Base-by-base conservation (phyloP, 2,113 vertebrate species). In the Glaucomys volans region DNA sequence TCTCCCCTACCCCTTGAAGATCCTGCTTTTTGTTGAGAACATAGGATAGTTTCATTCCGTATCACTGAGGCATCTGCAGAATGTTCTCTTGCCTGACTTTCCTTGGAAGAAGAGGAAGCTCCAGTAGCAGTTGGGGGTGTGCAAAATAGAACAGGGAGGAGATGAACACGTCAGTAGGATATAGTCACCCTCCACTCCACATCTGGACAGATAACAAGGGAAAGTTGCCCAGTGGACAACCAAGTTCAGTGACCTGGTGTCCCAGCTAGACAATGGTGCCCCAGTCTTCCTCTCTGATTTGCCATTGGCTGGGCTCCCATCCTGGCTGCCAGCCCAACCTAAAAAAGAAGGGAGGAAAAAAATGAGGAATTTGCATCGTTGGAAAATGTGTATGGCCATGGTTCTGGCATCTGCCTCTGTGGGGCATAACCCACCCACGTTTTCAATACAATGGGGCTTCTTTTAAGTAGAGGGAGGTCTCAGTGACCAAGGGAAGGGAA, bases 271-370 rank as follows among this genome's bases (percentile, higher is more conserved):
- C 92, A 91, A 0, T 95, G 90, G 71, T 85, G 67, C 80, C 69
- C 83, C 71, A 90, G 84, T 52, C 30, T 59, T 94, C 44, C 8
- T 64, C 37, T 88, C 86, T 79, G 88, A 85, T 90, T 94, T 62
- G 67, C 81, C 76, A 72, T 62, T 91, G 82, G 75, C 95, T 44
- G 20, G 4, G 57, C 85, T 96, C 62, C 74, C 87, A 13, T 90
- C 44, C 74, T 97, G 94, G 86, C 95, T 62, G 44, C 79, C 89
- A 91, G 96, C 94, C 96, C 79, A 88, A 83, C 75, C 76, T 93
- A 67, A 64, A 80, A 76, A 90, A 92, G 71, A 84, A 84, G 66
- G 91, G 75, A 84, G 90, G 71, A 62, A 62, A 90, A 82, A 93
- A 81, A n/a, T 1, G 2, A 96, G 95, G 96, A 96, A 82, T 96